These are phyloP conservation scores for Nyctereutes procyonoides DNA, from an alignment of 2,113 vertebrate species.

Conservation along the genomic window DNA sequence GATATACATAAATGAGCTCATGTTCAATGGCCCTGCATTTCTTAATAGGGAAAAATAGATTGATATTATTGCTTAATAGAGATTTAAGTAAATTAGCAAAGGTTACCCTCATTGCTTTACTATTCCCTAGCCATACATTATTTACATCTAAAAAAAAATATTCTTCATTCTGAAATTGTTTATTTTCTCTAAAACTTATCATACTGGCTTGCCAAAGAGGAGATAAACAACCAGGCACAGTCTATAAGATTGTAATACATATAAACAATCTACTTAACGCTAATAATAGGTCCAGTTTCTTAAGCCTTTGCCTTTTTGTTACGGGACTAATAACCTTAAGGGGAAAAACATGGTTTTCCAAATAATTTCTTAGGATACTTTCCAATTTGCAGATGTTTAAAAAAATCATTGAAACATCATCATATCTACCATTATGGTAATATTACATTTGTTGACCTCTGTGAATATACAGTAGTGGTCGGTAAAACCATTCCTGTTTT, in stretches of 20 bases:
- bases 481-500: neutral
- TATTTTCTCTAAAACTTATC: neutral
- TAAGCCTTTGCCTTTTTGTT: neutral
- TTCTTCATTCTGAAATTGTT: neutral
- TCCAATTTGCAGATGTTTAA: neutral
- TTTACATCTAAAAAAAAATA: neutral
- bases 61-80: accelerated
- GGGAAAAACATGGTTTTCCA: neutral
- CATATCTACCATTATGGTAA: neutral
- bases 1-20: neutral
- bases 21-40: neutral
- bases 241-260: neutral
- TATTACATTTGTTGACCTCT: neutral
- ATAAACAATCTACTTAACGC: neutral
- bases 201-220: neutral
- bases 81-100: neutral
- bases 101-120: no score
- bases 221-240: neutral
- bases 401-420: neutral
- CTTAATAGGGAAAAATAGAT: neutral
- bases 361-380: neutral
- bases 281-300: neutral
- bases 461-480: neutral
- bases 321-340: no score
- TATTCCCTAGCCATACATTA: neutral